Conservation (phyloP, 1,140 invertebrate species). For the Nilaparvata lugens region DNA sequence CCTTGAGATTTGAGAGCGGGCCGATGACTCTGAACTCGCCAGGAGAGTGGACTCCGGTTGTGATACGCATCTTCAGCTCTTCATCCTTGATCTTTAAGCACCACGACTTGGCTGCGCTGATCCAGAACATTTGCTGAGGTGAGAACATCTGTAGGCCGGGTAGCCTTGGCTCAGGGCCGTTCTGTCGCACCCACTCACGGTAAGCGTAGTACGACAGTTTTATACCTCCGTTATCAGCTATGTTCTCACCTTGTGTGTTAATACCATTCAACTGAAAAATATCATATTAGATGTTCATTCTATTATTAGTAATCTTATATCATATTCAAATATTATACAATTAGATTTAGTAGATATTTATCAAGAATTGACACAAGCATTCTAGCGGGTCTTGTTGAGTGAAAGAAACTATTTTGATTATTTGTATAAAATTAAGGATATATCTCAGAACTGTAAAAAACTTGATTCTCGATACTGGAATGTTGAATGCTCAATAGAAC, state of each 20-base stretch:
- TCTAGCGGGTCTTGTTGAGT: no score
- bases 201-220: conserved; percentile 51
- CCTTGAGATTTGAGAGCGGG: conserved; percentile 75
- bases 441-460: no score
- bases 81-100: conserved; percentile 41
- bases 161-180: conserved; percentile 32
- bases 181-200: conserved; percentile 27
- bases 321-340: background rate
- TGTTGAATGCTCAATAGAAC: no score
- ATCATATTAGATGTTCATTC: no score
- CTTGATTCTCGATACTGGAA: no score
- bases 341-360: no score
- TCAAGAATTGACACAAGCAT: no score
- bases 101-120: conserved; percentile 50
- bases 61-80: background rate
- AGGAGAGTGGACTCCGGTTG: conserved; percentile 48
- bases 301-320: background rate
- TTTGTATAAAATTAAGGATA: no score
- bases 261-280: conserved; percentile 40
- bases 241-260: conserved; percentile 79
- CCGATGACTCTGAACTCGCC: conserved; percentile 73
- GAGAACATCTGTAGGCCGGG: conserved; percentile 37
- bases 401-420: no score
- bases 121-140: conserved; percentile 50
- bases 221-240: conserved; percentile 58